These are phyloP conservation scores for Punctoribates punctum DNA, from an alignment of 2,888 invertebrate species.

Conservation along the genomic window DNA sequence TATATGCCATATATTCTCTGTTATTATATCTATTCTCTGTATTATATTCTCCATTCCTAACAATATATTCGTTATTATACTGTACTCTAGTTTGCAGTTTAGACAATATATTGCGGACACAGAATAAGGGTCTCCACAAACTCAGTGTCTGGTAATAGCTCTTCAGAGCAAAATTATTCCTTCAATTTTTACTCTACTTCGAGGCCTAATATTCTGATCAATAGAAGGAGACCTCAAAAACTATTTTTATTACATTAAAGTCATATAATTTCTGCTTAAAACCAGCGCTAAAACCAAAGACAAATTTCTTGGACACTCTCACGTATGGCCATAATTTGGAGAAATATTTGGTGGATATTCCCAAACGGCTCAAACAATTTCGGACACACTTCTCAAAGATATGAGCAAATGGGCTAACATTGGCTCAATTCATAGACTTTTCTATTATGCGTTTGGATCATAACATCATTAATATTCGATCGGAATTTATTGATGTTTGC, in stretches of 20 bases:
- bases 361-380: slow-evolving; percentile 29
- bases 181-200: not conserved
- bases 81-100: slow-evolving; percentile 29
- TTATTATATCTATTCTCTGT: slow-evolving; percentile 2
- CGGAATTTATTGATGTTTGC: too few relatives aligned
- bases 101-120: slow-evolving; percentile 13
- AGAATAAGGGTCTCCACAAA: not conserved
- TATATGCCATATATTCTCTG: not conserved
- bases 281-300: too few relatives aligned
- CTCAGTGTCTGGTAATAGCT: slow-evolving; percentile 24
- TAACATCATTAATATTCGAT: too few relatives aligned
- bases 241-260: too few relatives aligned
- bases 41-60: not conserved
- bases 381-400: not conserved
- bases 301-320: too few relatives aligned
- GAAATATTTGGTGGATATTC: not conserved
- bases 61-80: slow-evolving; percentile 7
- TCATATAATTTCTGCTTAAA: too few relatives aligned
- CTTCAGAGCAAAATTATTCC: slow-evolving; percentile 15
- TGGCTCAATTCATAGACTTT: not conserved
- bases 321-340: not conserved
- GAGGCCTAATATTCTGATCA: not conserved
- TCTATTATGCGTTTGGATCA: not conserved
- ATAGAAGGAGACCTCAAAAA: not conserved
- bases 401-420: not conserved